phyloP scores from a whole-genome alignment of 2,113 vertebrate species.

The Cricetomys ansorgei region DNA sequence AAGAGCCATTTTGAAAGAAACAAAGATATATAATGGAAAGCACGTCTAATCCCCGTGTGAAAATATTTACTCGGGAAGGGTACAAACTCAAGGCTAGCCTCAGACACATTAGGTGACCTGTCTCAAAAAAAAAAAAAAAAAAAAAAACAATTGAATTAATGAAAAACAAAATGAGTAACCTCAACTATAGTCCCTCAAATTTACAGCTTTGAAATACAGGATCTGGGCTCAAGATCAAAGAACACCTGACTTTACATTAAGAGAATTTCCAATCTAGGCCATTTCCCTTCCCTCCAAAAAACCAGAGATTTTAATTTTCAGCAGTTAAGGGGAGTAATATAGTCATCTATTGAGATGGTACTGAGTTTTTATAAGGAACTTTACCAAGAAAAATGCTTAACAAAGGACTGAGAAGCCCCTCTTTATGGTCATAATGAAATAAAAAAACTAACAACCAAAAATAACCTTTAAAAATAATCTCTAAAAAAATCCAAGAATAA shows the following conservation, averaged over 20 bases:
- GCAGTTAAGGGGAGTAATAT: background rate
- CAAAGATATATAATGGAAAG: background rate
- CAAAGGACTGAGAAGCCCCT: background rate
- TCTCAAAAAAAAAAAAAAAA: background rate
- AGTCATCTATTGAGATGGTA: background rate
- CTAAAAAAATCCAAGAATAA: background rate
- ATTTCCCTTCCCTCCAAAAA: background rate
- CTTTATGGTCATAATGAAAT: background rate
- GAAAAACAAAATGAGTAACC: background rate
- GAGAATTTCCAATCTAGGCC: background rate
- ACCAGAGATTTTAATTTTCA: background rate
- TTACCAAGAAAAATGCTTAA: background rate
- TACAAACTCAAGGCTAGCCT: background rate
- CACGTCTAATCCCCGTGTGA: background rate
- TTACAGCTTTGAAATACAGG: background rate
- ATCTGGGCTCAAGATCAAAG: background rate
- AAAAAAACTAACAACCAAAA: background rate
- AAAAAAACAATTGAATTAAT: background rate
- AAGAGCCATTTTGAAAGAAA: background rate
- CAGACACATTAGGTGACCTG: accelerated
- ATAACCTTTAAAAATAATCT: background rate
- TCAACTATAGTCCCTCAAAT: background rate
- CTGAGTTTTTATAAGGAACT: background rate
- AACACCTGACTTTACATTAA: background rate
- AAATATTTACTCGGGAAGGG: too few species aligned